Evolutionary conservation across 2,113 vertebrate species (phyloP), one percentile per base, ranked within the genome.

Genomic region (Nesoenas mayeri): DNA sequence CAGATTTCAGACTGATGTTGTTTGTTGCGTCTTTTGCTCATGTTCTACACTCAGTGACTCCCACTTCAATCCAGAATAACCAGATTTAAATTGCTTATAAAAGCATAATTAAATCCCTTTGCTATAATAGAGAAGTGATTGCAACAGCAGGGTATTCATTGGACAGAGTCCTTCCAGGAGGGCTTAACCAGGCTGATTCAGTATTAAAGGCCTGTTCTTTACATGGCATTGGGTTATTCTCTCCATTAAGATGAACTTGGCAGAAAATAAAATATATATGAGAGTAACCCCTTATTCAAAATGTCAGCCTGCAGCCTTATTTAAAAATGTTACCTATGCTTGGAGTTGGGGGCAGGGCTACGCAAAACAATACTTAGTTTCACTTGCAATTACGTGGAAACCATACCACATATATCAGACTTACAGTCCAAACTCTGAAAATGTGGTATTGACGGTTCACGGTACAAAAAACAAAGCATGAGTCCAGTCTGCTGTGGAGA

Each of bases 51-150:
- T 81, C 34, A 44, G 31, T 88, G 69, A 58, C 79, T 42, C 73
- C 36, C 28, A 69, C 85, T 73, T 75, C 61, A 86, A 25, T 90
- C 69, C 79, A 91, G 83, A 84, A 90, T 54, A 91, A 95, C 57
- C 73, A 80, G 88, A 87, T 91, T 75, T 75, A 79, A 91, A 78
- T 89, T 85, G 83, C 74, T 87, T 92, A 60, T 72, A 84, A 84
- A 88, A 86, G 50, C 53, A 50, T 58, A 54, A 65, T 89, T 88
- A 84, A 92, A 84, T 56, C 22, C n/a, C 6, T 96, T 81, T 84
- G 67, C 75, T 88, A 1, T 48, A 57, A 61, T 5, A 44, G 40
- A 61, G 42, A 64, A 66, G 31, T 44, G 5, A 79, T 79, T 95
- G 69, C 77, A 72, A 47, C 57, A 93, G 22, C 20, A 72, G 36